Conservation (phyloP, 2,888 invertebrate species). For the Drosophila helvetica region DNA sequence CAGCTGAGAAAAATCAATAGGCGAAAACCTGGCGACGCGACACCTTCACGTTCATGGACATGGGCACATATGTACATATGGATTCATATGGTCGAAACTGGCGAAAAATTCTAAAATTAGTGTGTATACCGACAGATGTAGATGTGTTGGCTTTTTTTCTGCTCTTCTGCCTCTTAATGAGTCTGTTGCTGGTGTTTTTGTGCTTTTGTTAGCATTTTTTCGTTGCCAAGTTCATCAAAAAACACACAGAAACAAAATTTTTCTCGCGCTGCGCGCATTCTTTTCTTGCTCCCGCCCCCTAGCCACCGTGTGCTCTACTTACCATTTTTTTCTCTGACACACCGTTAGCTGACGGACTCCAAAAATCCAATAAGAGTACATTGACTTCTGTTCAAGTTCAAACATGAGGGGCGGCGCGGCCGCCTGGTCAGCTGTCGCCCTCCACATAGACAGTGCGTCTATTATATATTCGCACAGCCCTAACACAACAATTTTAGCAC, state of each 20-base stretch:
- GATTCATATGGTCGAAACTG: slow-evolving; percentile 14
- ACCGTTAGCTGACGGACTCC: slow-evolving; percentile 29
- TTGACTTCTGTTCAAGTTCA: slow-evolving; percentile 45
- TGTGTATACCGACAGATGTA: slow-evolving; percentile 39
- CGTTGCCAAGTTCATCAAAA: slow-evolving; percentile 72
- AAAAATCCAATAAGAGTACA: slow-evolving; percentile 47
- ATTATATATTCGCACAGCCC: background rate
- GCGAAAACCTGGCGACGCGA: slow-evolving; percentile 26
- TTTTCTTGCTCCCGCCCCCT: slow-evolving; percentile 4
- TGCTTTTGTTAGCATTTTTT: slow-evolving; percentile 51
- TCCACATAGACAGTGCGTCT: background rate
- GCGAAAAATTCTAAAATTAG: slow-evolving; percentile 41
- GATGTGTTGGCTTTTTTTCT: background rate
- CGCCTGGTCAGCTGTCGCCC: background rate
- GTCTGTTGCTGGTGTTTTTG: slow-evolving; percentile 31
- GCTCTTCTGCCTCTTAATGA: background rate
- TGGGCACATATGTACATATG: slow-evolving; percentile 50
- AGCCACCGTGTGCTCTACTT: background rate
- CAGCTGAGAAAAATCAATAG: slow-evolving; percentile 44
- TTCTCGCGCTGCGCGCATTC: slow-evolving; percentile 38
- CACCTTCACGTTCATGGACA: slow-evolving; percentile 74
- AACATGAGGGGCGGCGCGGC: background rate
- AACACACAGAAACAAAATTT: slow-evolving; percentile 18
- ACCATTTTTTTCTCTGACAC: slow-evolving; percentile 11
- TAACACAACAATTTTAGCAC: background rate